These are phyloP conservation scores for Agonopterix alstromeriana DNA, from an alignment of 2,888 invertebrate genomes.

Conservation along the genomic window DNA sequence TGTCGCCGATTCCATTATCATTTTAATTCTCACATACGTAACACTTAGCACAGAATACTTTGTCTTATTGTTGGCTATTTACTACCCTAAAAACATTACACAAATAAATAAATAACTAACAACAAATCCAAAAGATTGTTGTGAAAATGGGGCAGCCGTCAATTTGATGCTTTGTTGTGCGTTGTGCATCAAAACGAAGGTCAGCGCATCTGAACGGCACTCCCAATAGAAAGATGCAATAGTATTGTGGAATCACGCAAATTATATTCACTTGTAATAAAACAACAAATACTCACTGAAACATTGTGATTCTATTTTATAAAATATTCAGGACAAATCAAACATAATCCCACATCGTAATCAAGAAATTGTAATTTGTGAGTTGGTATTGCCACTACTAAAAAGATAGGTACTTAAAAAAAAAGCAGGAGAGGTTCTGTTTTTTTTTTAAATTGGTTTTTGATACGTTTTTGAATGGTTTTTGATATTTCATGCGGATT, in stretches of 20 bases:
- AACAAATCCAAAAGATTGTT: constrained; percentile 63
- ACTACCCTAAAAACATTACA: constrained; percentile 29
- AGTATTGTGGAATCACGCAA: constrained; percentile 25
- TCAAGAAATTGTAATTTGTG: constrained; percentile 52
- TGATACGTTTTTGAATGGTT: no score
- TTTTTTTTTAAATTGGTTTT: no score
- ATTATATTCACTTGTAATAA: constrained; percentile 18
- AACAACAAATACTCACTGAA: constrained; percentile 61
- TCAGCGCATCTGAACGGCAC: constrained; percentile 75
- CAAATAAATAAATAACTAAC: constrained; percentile 35
- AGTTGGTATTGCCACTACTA: constrained; percentile 37
- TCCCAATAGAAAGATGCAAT: constrained; percentile 45
- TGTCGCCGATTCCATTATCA: constrained; percentile 57
- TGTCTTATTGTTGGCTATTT: constrained; percentile 22
- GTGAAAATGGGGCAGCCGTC: constrained; percentile 78
- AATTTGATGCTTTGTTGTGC: constrained; percentile 79
- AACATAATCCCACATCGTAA: constrained; percentile 68
- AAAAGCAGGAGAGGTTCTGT: no score
- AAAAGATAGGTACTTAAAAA: no score
- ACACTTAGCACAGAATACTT: constrained; percentile 39
- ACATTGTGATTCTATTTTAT: constrained; percentile 60
- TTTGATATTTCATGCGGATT: no score
- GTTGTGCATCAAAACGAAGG: constrained; percentile 78
- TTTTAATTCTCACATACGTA: constrained; percentile 57
- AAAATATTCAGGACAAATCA: constrained; percentile 61